Evolutionary conservation across 30 jellyfish, hydroid and myxozoan species (phyloP), one percentile per base, ranked within the genome.

Genomic region (Calvadosia cruxmelitensis): DNA sequence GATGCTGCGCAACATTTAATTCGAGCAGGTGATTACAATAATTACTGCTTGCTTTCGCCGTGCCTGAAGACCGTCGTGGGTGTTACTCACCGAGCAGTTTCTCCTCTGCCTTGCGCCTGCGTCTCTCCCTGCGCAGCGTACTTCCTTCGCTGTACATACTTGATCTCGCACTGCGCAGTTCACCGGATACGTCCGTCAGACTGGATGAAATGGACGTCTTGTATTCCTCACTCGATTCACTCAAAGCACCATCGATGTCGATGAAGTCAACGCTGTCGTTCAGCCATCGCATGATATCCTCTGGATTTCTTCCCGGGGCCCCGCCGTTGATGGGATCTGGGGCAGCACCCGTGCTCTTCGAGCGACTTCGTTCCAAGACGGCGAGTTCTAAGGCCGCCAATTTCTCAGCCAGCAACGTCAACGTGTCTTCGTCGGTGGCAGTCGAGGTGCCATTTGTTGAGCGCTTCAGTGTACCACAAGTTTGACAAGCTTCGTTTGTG

Each of bases 181-280:
- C 57, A 35, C 74, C 76, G 13, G 36, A 63, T n/a, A 83, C 48
- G 51, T 83, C 95, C 31, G 80, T 70, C 50, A 75, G 33, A 50
- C 95, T 83, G 50, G 95, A 83, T 3, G 86, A 75, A 72, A 85
- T 66, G n/a, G 95, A 83, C 3, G 95, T 76, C 50, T 77, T 66
- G 62, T 83, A 83, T 33, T 78, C 89, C 23, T 61, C 77, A 63
- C 96, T 85, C 1, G 83, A 34, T 23, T 57, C 74, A 33, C 78
- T 74, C 3, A 27, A 64, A 2, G 57, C 73, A 31, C 68, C 83
- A 0, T 72, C 86, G 20, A 42, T 5, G 20, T 42, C 57, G 10
- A 42, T 42, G 1, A 7, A 42, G n/a, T 66, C 83, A 26, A 26
- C 83, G 13, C 71, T 66, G 30, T 52, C 84, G 27, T 68, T 80